Base-by-base conservation (phyloP, 2,797 vertebrate species). In the Parotocinclus haroldoi region DNA sequence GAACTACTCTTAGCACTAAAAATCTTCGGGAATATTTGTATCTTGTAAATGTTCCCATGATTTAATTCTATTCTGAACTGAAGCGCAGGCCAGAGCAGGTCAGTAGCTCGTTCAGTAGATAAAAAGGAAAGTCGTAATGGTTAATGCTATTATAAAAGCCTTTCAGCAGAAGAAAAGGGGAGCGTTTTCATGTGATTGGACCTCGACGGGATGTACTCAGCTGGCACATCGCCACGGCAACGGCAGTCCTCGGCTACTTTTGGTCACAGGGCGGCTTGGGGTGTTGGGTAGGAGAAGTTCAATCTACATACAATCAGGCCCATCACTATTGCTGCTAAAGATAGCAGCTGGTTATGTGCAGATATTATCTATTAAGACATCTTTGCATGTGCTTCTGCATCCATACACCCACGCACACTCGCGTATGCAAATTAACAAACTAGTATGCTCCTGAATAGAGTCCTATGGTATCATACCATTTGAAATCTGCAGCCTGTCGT, bases 211-310 rank as follows among this genome's bases (percentile, higher is more conserved):
- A 48, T 13, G n/a, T 67, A 73, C 72, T 78, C 76, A 73, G 80
- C 71, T 81, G 79, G 66, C 83, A 57, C 14, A 84, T 91, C 89
- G 82, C 85, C 86, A 88, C 88, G 87, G 88, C 46, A 80, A 89
- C 81, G 14, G 38, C 48, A 71, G 77, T 57, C 65, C 14, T 58
- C 54, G 61, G 70, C 72, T 57, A 77, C 76, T 77, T 83, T 79
- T 78, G 83, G 79, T 77, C 80, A 78, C 65, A 27, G 18, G 48
- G 0, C 51, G 19, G 59, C 78, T 74, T 75, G 37, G 81, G 77
- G 74, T 7, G 8, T 5, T 3, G 27, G 70, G 68, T 71, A 45
- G 72, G 58, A 76, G 45, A 62, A 36, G 49, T 37, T 9, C 62
- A 54, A n/a, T 44, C 58, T 69, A 18, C 27, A 40, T 14, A 5